phyloP scores from a whole-genome alignment of 2,113 vertebrate species.

The Colossoma macropomum region DNA sequence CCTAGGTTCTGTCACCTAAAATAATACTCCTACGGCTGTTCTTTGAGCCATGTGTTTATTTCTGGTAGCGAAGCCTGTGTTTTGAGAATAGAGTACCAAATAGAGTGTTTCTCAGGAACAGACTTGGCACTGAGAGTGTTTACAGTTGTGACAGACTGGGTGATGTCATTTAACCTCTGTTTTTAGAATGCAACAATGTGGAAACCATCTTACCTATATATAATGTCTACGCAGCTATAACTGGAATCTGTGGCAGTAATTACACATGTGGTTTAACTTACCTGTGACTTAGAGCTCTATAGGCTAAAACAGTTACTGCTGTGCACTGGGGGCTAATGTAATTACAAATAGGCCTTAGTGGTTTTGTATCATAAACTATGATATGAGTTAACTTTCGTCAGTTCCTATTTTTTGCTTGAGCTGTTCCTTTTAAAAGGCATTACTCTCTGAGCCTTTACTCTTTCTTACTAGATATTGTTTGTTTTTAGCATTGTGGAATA shows the following conservation, averaged over 20 bases:
- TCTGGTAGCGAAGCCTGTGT: conserved; percentile 10
- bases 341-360: neutral
- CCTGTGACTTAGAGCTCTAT: neutral
- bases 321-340: neutral
- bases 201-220: neutral
- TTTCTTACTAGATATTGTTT: too few species aligned
- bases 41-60: conserved; percentile 20
- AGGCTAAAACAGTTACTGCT: neutral
- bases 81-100: conserved; percentile 16
- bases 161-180: neutral
- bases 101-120: conserved; percentile 3
- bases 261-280: neutral
- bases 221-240: neutral
- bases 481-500: too few species aligned
- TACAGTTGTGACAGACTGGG: neutral
- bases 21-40: neutral
- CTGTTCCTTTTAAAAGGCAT: too few species aligned
- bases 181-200: neutral
- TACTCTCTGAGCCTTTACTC: too few species aligned
- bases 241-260: neutral
- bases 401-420: too few species aligned
- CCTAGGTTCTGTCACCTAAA: conserved; percentile 33
- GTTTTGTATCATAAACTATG: neutral
- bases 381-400: neutral
- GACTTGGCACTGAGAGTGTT: neutral